Base-by-base conservation (phyloP, 2,797 vertebrate species). In the Adrianichthys oophorus region DNA sequence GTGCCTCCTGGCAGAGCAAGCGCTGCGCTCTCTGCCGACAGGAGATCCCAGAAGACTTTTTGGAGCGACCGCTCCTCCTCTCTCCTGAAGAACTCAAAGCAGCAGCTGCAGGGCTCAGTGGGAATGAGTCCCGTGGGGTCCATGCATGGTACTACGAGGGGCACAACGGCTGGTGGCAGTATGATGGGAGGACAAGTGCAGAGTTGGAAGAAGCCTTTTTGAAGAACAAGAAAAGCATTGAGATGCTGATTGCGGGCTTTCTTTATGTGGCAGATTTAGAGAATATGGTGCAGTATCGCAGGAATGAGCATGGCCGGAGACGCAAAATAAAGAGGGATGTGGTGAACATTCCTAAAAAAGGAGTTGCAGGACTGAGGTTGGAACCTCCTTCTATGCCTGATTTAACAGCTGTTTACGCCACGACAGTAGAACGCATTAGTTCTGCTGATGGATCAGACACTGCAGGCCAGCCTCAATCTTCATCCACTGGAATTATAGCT, bases 121-220 rank as follows among this genome's bases (percentile, higher is more conserved):
- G 87, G 1, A 90, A 88, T 6, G 89, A 48, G 41, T 62, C 76
- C 18, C 24, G 10, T 1, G 73, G 52, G 14, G 82, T 95, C 62
- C 92, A 96, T 12, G 94, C 95, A 0, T 98, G 97, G 96, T 99
- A 98, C 90, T 98, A 99, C 1, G 96, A 98, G 85, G 97, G 97
- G 40, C 93, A 95, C 76, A 98, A 98, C n/a, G 97, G 97, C 62
- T 99, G 97, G 97, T 99, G 97, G 97, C 97, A 98, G 80, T 99
- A 98, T 17, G 97, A 98, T 40, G 97, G 98, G 81, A 93, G 97
- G 62, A 96, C 96, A 65, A 98, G 91, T 84, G 91, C 92, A 40
- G 96, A 98, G 87, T 90, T 99, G 78, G 97, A 98, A 88, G 96
- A 98, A 63, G 96, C 97, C 24, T 96, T 95, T 57, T 80, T 91